Conservation (phyloP, 2,113 vertebrate species). For the Pluvianellus socialis region DNA sequence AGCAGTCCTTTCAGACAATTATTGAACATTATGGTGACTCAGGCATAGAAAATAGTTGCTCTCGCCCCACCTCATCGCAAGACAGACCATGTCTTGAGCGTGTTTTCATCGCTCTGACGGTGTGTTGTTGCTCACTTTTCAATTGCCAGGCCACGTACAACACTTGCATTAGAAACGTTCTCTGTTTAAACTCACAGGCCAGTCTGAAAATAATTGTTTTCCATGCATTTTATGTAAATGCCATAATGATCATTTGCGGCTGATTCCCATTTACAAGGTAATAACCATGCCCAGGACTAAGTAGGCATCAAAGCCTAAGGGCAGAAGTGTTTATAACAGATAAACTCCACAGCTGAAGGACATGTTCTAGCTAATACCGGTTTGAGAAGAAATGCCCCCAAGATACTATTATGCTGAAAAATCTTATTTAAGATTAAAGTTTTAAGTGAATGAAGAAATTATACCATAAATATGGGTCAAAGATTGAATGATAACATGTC, state of each 20-base stretch:
- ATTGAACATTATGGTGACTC: slow-evolving; percentile 52
- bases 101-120: slow-evolving; percentile 29
- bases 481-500: background rate
- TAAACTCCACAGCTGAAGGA: slow-evolving; percentile 55
- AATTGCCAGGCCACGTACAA: background rate
- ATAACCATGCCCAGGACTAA: slow-evolving; percentile 52
- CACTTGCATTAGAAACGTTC: background rate
- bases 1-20: slow-evolving; percentile 70
- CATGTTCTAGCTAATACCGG: slow-evolving; percentile 28
- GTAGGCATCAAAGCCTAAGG: slow-evolving; percentile 44
- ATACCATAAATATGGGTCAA: slow-evolving; percentile 32
- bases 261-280: slow-evolving; percentile 47
- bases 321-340: slow-evolving; percentile 63
- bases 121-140: background rate
- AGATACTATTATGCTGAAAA: slow-evolving; percentile 32
- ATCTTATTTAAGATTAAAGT: slow-evolving; percentile 38
- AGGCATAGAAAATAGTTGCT: slow-evolving; percentile 8
- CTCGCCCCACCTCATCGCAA: background rate
- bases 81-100: background rate
- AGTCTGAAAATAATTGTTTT: background rate
- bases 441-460: slow-evolving; percentile 38
- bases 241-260: background rate
- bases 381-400: slow-evolving; percentile 43
- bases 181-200: background rate
- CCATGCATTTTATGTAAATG: slow-evolving; percentile 45